Conservation (phyloP, 2,113 vertebrate genomes). For the Piaya cayana region DNA sequence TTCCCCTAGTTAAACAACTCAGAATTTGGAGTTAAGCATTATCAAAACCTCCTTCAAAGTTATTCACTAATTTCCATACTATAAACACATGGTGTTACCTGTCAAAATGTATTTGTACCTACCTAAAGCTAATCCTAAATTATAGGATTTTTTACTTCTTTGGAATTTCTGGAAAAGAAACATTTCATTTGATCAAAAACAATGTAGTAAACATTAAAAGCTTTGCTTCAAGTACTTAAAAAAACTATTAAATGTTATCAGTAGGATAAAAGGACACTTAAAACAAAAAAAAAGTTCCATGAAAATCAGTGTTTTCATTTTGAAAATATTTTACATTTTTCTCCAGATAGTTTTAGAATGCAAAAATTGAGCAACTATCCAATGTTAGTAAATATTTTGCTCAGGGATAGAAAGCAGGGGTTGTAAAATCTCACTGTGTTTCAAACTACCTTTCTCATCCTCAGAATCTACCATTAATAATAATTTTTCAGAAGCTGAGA, state of each 20-base stretch:
- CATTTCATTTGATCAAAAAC: not conserved
- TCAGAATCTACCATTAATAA: slow-evolving; percentile 53
- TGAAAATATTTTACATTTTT: not conserved
- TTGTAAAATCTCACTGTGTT: slow-evolving; percentile 35
- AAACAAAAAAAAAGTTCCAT: not conserved
- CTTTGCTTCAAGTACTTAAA: not conserved
- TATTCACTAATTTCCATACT: not conserved
- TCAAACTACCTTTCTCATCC: slow-evolving; percentile 29
- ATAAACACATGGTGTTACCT: not conserved
- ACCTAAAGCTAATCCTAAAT: not conserved
- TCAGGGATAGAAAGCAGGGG: slow-evolving; percentile 5
- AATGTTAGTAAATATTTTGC: slow-evolving; percentile 36
- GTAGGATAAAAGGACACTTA: not conserved
- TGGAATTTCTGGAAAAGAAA: not conserved
- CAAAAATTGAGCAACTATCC: not conserved
- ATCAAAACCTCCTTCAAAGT: not conserved
- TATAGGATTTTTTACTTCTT: not conserved
- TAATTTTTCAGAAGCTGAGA: slow-evolving; percentile 50
- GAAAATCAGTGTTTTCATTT: not conserved
- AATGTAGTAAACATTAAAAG: not conserved
- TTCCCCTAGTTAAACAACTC: not conserved
- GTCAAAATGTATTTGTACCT: not conserved
- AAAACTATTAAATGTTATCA: not conserved
- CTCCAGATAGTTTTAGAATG: not conserved
- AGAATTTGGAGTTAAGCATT: not conserved